Conservation (phyloP, 2,113 vertebrate species). For the Calonectris borealis region DNA sequence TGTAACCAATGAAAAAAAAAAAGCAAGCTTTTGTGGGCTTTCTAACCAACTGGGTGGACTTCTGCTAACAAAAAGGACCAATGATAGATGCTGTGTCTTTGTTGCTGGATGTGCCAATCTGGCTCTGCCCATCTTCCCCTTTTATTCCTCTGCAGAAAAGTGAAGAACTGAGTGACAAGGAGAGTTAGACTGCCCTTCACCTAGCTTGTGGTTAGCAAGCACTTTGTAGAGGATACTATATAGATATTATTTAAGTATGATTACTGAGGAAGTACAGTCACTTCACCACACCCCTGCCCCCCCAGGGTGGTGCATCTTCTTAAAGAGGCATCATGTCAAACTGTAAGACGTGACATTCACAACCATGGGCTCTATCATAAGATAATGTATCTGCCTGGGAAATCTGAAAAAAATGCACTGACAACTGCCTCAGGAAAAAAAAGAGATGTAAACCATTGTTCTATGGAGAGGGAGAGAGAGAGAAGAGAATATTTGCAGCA, state of each 20-base stretch:
- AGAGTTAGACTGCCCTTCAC: neutral
- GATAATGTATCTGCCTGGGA: constrained; percentile 30
- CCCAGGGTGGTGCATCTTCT: neutral
- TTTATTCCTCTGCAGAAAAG: neutral
- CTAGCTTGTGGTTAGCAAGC: neutral
- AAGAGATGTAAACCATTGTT: neutral
- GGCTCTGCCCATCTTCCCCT: neutral
- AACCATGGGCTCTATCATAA: neutral
- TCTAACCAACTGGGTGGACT: neutral
- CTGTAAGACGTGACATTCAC: neutral
- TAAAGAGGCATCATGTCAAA: neutral
- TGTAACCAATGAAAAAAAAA: neutral
- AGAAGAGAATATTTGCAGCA: neutral
- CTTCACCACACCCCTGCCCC: neutral
- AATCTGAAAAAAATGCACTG: constrained; percentile 43
- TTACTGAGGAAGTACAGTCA: neutral
- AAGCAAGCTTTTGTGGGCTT: neutral
- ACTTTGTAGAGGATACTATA: neutral
- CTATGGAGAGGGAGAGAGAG: neutral
- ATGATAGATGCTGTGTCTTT: neutral
- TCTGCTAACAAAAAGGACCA: neutral
- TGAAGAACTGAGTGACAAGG: neutral
- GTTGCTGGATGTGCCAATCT: neutral
- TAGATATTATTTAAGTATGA: neutral
- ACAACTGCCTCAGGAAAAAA: neutral